Base-by-base conservation (phyloP, 1,140 invertebrate genomes). In the Drosophila ananassae region DNA sequence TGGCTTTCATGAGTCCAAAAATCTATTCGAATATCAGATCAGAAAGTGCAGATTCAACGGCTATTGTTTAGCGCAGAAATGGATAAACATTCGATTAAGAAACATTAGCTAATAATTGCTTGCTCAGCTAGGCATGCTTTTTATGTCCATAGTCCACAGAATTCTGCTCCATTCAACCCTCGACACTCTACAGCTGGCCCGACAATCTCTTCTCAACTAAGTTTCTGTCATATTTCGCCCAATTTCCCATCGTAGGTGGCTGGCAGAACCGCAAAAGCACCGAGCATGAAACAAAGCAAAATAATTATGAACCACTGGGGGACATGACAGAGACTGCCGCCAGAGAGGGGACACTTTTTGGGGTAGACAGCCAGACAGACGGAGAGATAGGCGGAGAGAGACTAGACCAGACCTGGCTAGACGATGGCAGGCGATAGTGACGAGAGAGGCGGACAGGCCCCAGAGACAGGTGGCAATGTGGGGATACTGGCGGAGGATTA, bases 401-500 rank as follows among this genome's bases (percentile, higher is more conserved):
- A 3, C 3, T 1, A 44, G 41, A 44, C 41, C 41, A 44, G 17
- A 44, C 41, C 13, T 6, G 41, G 34, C 34, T 37, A 44, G 41
- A 44, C 41, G 13, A 44, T 6, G 13, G 3, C 0, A 8, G 21
- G 4, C 4, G 13, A 6, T 17, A 39, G 12, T 0, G 37, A 39
- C 4, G 4, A 7, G 41, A 44, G 9, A 44, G 34, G 10, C 10
- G 2, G 10, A 3, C 3, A 2, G 34, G 2, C 32, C 32, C 8
- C 12, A 53, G 62, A 34, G 68, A 57, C 67, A 77, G 80, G 77
- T 80, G 81, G 78, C 77, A 53, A 60, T 59, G 48, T 56, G 67
- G 62, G 63, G 62, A 71, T 12, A 32, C 61, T 63, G 28, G 77
- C 67, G 34, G 73, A 56, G 63, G 79, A 78, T 84, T 85, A 87